Evolutionary conservation across 2,113 vertebrate genomes (phyloP), one percentile per base, ranked within the genome.

Genomic region (Zonotrichia leucophrys): DNA sequence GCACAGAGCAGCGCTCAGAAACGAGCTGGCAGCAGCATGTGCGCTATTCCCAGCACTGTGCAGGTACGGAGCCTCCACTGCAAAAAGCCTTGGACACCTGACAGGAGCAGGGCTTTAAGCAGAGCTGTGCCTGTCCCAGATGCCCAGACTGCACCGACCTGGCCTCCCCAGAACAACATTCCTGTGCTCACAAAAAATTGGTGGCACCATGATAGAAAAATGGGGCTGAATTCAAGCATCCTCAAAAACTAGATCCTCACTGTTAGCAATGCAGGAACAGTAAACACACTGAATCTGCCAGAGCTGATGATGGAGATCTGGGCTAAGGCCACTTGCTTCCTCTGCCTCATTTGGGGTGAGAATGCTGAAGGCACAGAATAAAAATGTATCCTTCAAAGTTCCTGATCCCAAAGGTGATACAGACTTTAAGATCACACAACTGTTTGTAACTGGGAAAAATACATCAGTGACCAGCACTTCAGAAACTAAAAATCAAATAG

Each of bases 41-140:
- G 30, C 16, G 7, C n/a, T 83, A 33, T 49, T 30, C 0, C 35
- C 53, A 41, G 60, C n/a, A 22, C 22, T 6, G 14, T 0, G 1
- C n/a, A 66, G 60, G 44, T 53, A 28, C 1, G 15, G 74, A 37
- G 53, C n/a, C 60, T 58, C 44, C 44, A 33, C 52, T 67, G 52
- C 60, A 67, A n/a, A 42, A 55, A 53, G 52, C 35, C 39, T 83
- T 30, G 24, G 74, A 82, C 37, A 50, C 10, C 18, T 46, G 59
- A 63, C 0, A 5, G 33, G 39, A 89, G 58, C 5, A 3, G 0
- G 3, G 50, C 33, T 87, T 53, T 24, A 69, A 53, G 39, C 49
- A 56, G 87, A 50, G 5, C 6, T 37, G 9, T 10, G 53, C 31
- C 31, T 58, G 7, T 33, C 49, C 30, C 49, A 72, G 47, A 33